A percentile compares a stretch with the other conserved stretches of the same genome.
Conservation (phyloP, 2,797 vertebrate species). For the Triplophysa bombifrons region DNA sequence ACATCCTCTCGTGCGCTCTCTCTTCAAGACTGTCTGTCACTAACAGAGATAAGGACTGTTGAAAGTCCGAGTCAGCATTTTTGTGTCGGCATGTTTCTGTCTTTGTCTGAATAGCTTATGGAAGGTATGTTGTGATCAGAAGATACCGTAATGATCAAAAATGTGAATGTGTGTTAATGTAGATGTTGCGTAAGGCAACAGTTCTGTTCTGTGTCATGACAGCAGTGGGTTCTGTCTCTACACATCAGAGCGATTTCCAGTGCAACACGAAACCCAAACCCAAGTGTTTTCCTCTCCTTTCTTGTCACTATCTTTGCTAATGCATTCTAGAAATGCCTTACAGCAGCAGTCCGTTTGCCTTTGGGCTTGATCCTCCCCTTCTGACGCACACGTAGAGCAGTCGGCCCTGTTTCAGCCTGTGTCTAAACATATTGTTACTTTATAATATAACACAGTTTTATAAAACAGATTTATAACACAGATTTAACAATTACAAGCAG, state of each 20-base stretch:
- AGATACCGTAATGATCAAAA: neutral
- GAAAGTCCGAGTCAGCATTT: neutral
- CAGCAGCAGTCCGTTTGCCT: constrained; percentile 8
- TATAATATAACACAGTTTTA: constrained; percentile 11
- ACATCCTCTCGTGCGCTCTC: constrained; percentile 9
- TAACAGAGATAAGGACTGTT: constrained; percentile 21
- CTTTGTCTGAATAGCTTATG: neutral
- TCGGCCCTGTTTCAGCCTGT: neutral
- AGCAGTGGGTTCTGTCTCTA: neutral
- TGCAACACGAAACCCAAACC: neutral
- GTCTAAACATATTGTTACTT: constrained; percentile 27
- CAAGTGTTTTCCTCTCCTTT: constrained; percentile 13
- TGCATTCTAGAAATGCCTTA: constrained; percentile 26
- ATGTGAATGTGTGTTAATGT: neutral
- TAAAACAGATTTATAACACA: constrained; percentile 7
- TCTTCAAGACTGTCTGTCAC: constrained; percentile 12
- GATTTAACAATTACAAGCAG: neutral
- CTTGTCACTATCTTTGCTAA: constrained; percentile 9
- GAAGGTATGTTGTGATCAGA: neutral
- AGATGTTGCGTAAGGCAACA: neutral
- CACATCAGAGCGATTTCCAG: constrained; percentile 29
- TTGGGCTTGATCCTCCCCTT: constrained; percentile 2
- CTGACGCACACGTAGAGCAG: neutral
- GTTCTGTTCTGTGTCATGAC: neutral
- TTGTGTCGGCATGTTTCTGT: neutral